Evolutionary conservation across 2,797 vertebrate species (phyloP).

Genomic region (Sarcoramphus papa): DNA sequence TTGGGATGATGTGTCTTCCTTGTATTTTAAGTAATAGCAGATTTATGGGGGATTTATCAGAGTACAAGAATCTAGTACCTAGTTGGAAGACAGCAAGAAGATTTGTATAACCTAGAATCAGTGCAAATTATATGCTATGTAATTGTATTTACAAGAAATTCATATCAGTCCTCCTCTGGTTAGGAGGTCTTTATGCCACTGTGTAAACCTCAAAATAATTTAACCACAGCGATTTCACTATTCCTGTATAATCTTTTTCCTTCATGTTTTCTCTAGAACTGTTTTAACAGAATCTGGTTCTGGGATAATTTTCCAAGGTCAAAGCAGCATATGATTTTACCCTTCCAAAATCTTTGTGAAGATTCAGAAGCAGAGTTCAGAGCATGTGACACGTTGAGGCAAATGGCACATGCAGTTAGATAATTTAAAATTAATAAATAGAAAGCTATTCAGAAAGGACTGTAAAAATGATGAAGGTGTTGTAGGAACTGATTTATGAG

Average conservation of each 20-base stretch:
- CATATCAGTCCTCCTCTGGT: not conserved
- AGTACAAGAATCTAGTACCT: not conserved
- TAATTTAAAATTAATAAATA: constrained; percentile 42
- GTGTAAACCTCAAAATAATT: not conserved
- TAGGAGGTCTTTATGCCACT: not conserved
- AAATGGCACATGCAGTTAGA: not conserved
- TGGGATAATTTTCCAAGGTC: constrained; percentile 1
- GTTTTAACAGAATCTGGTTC: not conserved
- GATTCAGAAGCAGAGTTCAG: not conserved
- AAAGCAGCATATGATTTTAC: not conserved
- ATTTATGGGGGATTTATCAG: not conserved
- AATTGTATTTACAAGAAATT: not conserved
- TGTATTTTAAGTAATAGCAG: not conserved
- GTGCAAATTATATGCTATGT: not conserved
- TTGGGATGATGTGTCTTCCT: not conserved
- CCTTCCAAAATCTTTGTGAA: not conserved
- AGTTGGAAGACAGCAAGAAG: not conserved
- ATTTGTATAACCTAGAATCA: not conserved
- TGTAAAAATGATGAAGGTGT: constrained; percentile 22
- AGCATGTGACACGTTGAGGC: not conserved
- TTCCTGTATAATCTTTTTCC: not conserved
- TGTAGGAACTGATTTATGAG: constrained; percentile 31
- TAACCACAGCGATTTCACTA: not conserved
- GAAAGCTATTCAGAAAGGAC: not conserved
- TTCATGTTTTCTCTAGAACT: not conserved